Conservation (phyloP, 2,113 vertebrate genomes). For the Corvus cornix region DNA sequence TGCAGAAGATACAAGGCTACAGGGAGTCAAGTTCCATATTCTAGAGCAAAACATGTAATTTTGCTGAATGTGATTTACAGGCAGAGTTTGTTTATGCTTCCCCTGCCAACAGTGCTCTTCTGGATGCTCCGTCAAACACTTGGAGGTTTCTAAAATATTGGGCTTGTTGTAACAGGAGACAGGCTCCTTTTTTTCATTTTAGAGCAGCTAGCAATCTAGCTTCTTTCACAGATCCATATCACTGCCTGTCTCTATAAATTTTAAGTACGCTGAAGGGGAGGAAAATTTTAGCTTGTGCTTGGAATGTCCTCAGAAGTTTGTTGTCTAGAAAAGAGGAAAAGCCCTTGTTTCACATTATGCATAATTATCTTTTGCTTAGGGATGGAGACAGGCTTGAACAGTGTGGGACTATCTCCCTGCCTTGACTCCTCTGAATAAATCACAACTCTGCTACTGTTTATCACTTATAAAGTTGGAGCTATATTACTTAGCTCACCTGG, state of each 20-base stretch:
- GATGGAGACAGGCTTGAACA: too few relatives aligned
- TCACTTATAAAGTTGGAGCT: background rate
- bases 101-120: background rate
- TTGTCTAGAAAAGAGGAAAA: background rate
- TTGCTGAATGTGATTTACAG: background rate
- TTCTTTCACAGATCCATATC: background rate
- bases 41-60: background rate
- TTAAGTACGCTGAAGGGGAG: background rate
- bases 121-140: background rate
- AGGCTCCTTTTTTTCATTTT: background rate
- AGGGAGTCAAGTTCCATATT: background rate
- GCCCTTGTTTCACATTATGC: background rate
- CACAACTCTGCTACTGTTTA: background rate
- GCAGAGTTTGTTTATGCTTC: background rate
- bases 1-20: background rate
- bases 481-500: background rate
- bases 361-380: background rate
- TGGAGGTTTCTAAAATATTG: background rate
- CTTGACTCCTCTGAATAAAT: background rate
- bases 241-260: background rate
- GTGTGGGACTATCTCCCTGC: background rate
- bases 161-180: background rate
- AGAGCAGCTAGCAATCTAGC: background rate
- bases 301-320: background rate
- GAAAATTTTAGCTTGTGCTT: background rate